Evolutionary conservation across 2,888 invertebrate genomes (phyloP).

Genomic region (Drosophila demipolita): DNA sequence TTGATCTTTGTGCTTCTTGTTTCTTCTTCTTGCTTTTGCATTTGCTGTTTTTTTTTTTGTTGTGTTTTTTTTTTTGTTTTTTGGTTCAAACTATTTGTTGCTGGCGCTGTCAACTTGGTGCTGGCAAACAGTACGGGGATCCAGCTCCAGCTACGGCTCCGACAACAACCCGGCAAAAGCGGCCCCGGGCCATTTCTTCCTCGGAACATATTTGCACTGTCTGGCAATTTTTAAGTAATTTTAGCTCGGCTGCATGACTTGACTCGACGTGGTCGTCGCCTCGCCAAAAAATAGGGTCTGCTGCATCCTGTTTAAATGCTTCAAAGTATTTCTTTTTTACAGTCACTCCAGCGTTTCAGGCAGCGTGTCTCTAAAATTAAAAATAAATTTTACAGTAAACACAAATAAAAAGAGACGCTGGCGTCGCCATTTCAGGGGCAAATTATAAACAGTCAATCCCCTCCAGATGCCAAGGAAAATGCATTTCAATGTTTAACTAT

Average conservation of each 20-base stretch:
- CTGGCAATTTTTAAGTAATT: slow-evolving; percentile 81
- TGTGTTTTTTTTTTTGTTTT: slow-evolving; percentile 7
- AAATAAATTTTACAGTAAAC: slow-evolving; percentile 81
- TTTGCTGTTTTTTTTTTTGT: slow-evolving; percentile 24
- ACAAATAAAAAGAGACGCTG: slow-evolving; percentile 73
- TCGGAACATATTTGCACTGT: slow-evolving; percentile 78
- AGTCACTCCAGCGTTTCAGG: slow-evolving; percentile 47
- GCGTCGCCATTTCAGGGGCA: slow-evolving; percentile 27
- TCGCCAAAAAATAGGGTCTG: slow-evolving; percentile 26
- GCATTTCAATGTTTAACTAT: slow-evolving; percentile 3
- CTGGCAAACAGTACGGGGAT: slow-evolving; percentile 21
- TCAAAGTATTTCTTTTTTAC: slow-evolving; percentile 30
- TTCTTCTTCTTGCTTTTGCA: slow-evolving; percentile 46
- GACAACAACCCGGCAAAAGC: slow-evolving; percentile 5
- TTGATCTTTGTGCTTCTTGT: slow-evolving; percentile 69
- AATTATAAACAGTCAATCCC: slow-evolving; percentile 39
- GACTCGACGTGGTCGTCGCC: slow-evolving; percentile 58
- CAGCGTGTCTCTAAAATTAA: slow-evolving; percentile 74
- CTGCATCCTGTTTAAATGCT: slow-evolving; percentile 78
- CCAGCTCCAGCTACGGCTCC: slow-evolving; percentile 15
- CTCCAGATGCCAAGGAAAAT: background rate
- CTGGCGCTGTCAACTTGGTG: slow-evolving; percentile 72
- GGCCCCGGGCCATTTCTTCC: slow-evolving; percentile 51
- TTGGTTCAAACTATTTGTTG: slow-evolving; percentile 73
- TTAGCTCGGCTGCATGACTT: slow-evolving; percentile 68